Evolutionary conservation across 2,797 vertebrate genomes (phyloP).

Genomic region (Amniataba percoides): DNA sequence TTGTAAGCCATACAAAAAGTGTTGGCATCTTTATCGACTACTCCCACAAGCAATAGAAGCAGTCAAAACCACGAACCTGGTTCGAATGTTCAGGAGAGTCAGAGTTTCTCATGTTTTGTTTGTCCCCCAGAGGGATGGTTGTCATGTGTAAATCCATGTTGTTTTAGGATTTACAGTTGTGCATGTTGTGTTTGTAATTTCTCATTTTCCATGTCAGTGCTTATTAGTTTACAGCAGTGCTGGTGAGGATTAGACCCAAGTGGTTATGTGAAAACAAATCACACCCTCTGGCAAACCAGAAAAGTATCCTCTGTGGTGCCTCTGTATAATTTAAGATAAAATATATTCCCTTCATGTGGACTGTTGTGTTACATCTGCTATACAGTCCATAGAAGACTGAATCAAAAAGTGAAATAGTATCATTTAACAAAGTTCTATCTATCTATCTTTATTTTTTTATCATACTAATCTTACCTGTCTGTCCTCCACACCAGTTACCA

Average conservation of each 20-base stretch:
- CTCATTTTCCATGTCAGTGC: background rate
- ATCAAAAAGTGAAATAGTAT: background rate
- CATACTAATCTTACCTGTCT: background rate
- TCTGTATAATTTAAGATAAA: slow-evolving; percentile 28
- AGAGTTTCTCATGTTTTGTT: background rate
- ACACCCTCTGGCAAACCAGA: slow-evolving; percentile 13
- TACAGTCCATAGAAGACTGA: background rate
- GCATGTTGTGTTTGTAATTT: background rate
- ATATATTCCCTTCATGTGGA: background rate
- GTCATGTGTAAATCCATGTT: background rate
- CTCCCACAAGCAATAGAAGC: background rate
- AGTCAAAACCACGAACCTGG: background rate
- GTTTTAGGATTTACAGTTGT: background rate
- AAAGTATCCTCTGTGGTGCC: slow-evolving; percentile 14
- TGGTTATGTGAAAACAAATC: slow-evolving; percentile 27
- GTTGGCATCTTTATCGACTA: background rate
- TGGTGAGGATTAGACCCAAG: slow-evolving; percentile 10
- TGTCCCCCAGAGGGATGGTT: too few species aligned
- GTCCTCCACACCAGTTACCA: background rate
- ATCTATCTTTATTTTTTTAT: too few species aligned
- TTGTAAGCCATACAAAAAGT: background rate
- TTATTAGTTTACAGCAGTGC: slow-evolving; percentile 1
- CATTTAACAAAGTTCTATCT: background rate
- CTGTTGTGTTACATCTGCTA: background rate
- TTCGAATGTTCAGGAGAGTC: background rate